Base-by-base conservation (phyloP, 2,888 invertebrate species). In the Synergus gifuensis region DNA sequence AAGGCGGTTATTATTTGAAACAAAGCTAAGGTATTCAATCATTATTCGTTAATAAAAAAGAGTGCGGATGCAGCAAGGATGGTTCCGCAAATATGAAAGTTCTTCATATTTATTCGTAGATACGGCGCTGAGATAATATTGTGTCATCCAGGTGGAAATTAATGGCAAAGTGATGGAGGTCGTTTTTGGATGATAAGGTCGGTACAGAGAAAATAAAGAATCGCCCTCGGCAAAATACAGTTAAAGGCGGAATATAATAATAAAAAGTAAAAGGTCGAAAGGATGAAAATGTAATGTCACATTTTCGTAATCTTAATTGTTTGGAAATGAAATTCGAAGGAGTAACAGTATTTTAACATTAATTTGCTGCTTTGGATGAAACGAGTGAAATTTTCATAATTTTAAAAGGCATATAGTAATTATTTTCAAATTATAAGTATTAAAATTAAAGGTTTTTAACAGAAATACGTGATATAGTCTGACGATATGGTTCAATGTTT, bases 51-150 rank as follows among this genome's bases (percentile, higher is more conserved):
- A 0, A 12, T 62, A 62, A 11, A 62, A 62, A 14, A 28, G 62
- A 28, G 62, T 28, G 28, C 12, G 28, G 9, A 7, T 12, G 62
- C 28, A 2, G 28, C 5, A 62, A 28, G 7, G 5, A 22, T 14
- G 14, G 14, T 28, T 12, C 7, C 4, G 7, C n/a, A 67, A 5
- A 42, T 67, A 36, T 11, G 36, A 36, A 58, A 18, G 36, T 49
- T 49, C 28, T 54, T 73, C 16, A 49, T 73, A 9, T n/a, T 36
- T 54, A n/a, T 73, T 11, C 11, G 49, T 18, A n/a, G n/a, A 73
- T 73, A 40, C n/a, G 11, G 36, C 40, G 44, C 73, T 22, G 76
- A 83, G 83, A 79, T 84, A 83, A 84, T 36, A 36, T 83, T 84
- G 76, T 79, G 44, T 63, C 76, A 77, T 76, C 78, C 42, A 60